Base-by-base conservation (phyloP, 2,888 invertebrate genomes). In the Cheilosia impressa region DNA sequence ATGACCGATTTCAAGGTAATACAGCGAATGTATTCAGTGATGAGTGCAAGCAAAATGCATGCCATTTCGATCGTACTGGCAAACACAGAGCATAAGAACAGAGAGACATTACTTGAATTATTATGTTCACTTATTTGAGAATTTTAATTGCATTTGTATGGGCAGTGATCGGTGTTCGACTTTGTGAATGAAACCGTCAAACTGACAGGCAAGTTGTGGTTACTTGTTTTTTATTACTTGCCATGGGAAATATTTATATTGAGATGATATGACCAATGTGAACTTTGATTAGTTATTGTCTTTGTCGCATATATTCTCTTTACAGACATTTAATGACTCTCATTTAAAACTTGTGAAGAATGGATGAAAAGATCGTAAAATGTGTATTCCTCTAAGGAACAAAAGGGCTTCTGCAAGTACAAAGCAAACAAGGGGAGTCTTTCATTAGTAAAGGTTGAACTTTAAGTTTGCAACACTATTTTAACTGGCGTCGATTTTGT, bases 1-100 rank as follows among this genome's bases (percentile, higher is more conserved):
- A 72, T 85, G 81, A 81, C 81, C 81, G 81, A 57, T 53, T 72
- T 81, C 85, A 81, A 85, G 81, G 81, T 72, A 81, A 81, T 31
- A 73, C 31, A 41, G 19, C 53, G 60, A 60, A 38, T 75, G 58
- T 65, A 53, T 31, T 34, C 10, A 65, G n/a, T 43, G 34, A 17
- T 52, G 47, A 68, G 60, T 62, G 52, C 53, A 4, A 55, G 52
- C 73, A 63, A 72, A 65, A 50, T 24, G 55, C n/a, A 24, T 78
- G 69, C 62, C 68, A 53, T 55, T 55, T 27, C 47, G 9, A 22
- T 58, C 9, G 38, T n/a, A 27, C 15, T 45, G 6, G 9, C 45
- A n/a, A 45, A 17, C 17, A 17, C 7, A 45, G 45, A 45, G 45
- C 6, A 2, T n/a, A n/a, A 6, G 5, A 38, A n/a, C 17, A 45